Evolutionary conservation across 2,888 invertebrate species (phyloP), one percentile per base, ranked within the genome.

Genomic region (Diplazon laetatorius): DNA sequence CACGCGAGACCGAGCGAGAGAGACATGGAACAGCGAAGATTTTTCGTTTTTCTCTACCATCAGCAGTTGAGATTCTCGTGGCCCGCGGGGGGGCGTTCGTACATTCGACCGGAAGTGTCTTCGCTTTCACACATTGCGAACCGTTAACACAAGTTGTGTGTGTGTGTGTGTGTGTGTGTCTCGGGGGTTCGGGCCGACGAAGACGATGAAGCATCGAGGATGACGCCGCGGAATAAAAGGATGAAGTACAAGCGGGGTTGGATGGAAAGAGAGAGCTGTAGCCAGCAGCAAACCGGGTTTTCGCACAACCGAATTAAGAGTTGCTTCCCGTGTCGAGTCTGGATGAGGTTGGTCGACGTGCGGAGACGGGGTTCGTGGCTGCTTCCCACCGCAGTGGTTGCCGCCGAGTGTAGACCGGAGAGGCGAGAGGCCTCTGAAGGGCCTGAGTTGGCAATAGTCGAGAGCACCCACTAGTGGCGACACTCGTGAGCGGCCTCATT

Each of bases 391-490:
- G 72, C 72, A 66, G 76, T 78, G 82, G 80, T 74, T 80, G 80
- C 82, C 78, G n/a, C 74, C 76, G 77, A 78, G 75, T 48, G 55
- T 55, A 55, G 35, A n/a, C n/a, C n/a, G n/a, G n/a, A n/a, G n/a
- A n/a, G n/a, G n/a, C n/a, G n/a, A n/a, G 74, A 50, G 80, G 76
- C 78, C 75, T 77, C 71, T 90, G 87, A 89, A 90, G 90, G 87
- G 88, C 88, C 90, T 90, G 90, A 90, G 90, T 90, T 90, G 89
- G 90, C 90, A 90, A 90, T 90, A 90, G 90, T 90, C 87, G 86
- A 90, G 89, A 88, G 88, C 86, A 87, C 82, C 89, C 88, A 90
- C 90, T 90, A 88, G 87, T 88, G 88, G 89, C 87, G 90, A 90
- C 90, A 90, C 90, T 90, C 87, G 87, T 87, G 89, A 90, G 89